These are phyloP conservation scores for Disparrhopalites patrizii DNA, from an alignment of 2,888 invertebrate species.

Conservation along the genomic window DNA sequence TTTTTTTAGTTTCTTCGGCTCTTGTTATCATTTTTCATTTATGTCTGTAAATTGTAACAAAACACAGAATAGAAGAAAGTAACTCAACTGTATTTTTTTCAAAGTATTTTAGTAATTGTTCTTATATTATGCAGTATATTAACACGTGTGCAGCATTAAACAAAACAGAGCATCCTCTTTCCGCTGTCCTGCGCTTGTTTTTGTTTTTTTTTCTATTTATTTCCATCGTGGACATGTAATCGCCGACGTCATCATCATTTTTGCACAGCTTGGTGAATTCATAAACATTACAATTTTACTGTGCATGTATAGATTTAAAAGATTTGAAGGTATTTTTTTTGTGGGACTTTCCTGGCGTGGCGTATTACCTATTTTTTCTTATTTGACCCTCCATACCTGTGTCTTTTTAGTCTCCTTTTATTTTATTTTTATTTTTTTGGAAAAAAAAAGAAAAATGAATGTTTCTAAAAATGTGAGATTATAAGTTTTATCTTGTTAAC, in stretches of 20 bases:
- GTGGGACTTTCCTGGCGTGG: background rate
- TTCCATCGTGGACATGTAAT: background rate
- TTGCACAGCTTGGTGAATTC: background rate
- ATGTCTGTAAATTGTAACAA: background rate
- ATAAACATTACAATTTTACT: background rate
- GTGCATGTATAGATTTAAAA: background rate
- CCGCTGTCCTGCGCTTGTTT: background rate
- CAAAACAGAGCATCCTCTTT: too few relatives aligned
- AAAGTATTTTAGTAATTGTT: too few relatives aligned
- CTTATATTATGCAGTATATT: too few relatives aligned
- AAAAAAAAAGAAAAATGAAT: too few relatives aligned
- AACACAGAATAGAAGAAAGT: background rate
- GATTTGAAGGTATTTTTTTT: background rate
- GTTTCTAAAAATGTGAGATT: too few relatives aligned
- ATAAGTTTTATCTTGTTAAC: too few relatives aligned
- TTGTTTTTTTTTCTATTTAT: background rate
- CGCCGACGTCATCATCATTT: background rate
- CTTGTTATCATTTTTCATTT: background rate
- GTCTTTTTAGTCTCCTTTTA: too few relatives aligned
- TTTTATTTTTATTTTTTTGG: too few relatives aligned
- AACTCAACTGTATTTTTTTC: background rate
- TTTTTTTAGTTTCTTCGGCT: background rate
- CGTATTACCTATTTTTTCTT: background rate
- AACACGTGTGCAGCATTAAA: conserved; percentile 7
- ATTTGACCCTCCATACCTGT: background rate